Base-by-base conservation (phyloP, 2,888 invertebrate genomes). In the Cerceris ruficornis region DNA sequence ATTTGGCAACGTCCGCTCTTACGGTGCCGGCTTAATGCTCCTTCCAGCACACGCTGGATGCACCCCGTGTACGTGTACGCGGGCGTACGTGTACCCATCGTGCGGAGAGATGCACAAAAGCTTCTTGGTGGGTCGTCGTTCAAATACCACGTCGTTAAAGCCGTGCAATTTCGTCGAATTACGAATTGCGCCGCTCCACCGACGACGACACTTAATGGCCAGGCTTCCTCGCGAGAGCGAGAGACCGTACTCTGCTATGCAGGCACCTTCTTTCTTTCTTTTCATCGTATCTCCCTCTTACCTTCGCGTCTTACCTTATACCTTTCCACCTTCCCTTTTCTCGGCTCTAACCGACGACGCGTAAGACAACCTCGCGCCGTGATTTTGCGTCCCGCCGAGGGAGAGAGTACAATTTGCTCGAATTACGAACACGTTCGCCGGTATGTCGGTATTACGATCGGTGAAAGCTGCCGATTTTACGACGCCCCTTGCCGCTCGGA, bases 111-210 rank as follows among this genome's bases (percentile, higher is more conserved):
- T 17, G 66, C 54, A 49, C 76, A 66, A 83, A 70, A 73, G 39
- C 74, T 59, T 49, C 76, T 71, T 54, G 77, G 69, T 68, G 82
- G 72, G 67, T 68, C 78, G 75, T 54, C 78, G 73, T 73, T 78
- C 79, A 42, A 74, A 81, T 69, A 71, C 66, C 74, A 67, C 46
- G 76, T 74, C 80, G 73, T 83, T 83, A 83, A 83, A 83, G 68
- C 77, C 75, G 72, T 59, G 81, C 81, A 83, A 81, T 83, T 84
- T 83, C 75, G 81, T 77, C 83, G 72, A 83, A 84, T 83, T 83
- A 83, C 79, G 79, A 82, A 82, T 75, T 76, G 82, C 69, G 54
- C 64, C 78, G 66, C 52, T 75, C 54, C 46, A 49, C 50, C 72
- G 64, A 46, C 61, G 69, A 75, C 75, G 81, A 77, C 70, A 69